Evolutionary conservation across 1,140 invertebrate genomes (phyloP), one percentile per base, ranked within the genome.

Genomic region (Orchestia grillus): DNA sequence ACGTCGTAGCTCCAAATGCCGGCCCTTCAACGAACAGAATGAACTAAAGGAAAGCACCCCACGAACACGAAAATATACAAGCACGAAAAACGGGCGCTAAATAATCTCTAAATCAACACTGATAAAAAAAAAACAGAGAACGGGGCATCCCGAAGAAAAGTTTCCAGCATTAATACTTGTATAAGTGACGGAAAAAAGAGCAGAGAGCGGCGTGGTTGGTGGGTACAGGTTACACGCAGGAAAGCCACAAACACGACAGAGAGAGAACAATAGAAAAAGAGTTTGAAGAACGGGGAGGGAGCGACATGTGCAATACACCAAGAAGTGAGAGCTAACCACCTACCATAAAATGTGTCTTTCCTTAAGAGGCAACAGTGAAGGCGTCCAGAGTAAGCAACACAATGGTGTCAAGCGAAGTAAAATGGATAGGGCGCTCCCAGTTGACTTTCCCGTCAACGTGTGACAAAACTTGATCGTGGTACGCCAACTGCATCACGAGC

Each of bases 361-460:
- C 92, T 44, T 94, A 94, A 94, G 92, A 94, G 92, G 92, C 92
- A 94, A 94, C 92, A 94, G 92, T 94, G 92, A 94, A 94, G 92
- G 92, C 92, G 92, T 94, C 44, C 44, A 94, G 92, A 94, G 92
- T 47, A 94, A 94, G 92, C 92, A 94, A 94, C 43, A 94, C 92
- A 94, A 94, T 28, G 44, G 43, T 94, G 44, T n/a, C 8, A 94
- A 94, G n/a, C n/a, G 6, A 90, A 90, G 88, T 8, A 90, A 77
- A 77, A 77, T 77, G 62, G 36, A 77, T 36, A 77, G 47, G 47
- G 6, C 19, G 47, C 47, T 53, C 62, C 62, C 11, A 28, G 28
- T 77, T 77, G 28, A 23, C 36, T 77, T 77, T 15, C 1, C 11
- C 36, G 62, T 36, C 62, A 53, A 19, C 47, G 19, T 36, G 28